Conservation (phyloP, 2,888 invertebrate genomes). For the Pelosia muscerda region DNA sequence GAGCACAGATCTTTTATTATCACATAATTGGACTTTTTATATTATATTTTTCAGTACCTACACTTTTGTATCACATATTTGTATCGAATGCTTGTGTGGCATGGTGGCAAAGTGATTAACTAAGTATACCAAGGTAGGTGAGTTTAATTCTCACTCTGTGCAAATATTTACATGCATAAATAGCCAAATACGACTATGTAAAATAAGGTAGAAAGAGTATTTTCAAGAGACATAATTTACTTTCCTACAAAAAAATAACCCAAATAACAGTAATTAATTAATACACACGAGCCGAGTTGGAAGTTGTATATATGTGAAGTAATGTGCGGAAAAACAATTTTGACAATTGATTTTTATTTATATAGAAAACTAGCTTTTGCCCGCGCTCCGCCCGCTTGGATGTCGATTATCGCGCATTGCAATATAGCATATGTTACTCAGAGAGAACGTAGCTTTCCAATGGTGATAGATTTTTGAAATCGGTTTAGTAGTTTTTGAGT, state of each 20-base stretch:
- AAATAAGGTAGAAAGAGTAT: background rate
- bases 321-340: no score
- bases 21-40: no score
- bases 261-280: no score
- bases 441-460: no score
- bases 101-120: background rate
- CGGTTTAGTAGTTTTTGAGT: no score
- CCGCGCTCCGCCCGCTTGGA: no score
- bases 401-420: no score
- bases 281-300: no score
- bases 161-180: background rate
- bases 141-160: background rate
- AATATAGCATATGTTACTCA: no score
- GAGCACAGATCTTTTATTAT: background rate
- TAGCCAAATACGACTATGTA: background rate
- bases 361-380: background rate
- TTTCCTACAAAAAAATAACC: background rate
- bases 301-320: background rate
- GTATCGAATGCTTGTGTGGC: background rate
- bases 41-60: no score
- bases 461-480: no score
- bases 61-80: background rate
- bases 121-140: background rate
- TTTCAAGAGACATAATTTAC: background rate
- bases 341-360: background rate